A percentile compares a stretch with the other conserved stretches of the same genome.
Evolutionary conservation across 2,797 vertebrate genomes (phyloP).

Genomic region (Melanotaenia nigrans): DNA sequence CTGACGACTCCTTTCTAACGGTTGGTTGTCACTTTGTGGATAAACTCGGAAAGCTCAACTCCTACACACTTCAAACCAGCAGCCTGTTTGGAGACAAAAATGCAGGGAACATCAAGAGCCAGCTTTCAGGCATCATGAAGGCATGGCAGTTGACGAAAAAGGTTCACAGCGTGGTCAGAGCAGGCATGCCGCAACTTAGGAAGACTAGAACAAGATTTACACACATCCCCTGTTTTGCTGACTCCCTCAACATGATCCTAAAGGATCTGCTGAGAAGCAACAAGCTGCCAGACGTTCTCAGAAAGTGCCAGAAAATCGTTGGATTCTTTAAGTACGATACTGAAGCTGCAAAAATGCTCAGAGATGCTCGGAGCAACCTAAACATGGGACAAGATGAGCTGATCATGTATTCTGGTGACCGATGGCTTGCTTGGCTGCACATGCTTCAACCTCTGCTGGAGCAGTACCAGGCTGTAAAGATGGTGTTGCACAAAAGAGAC

Average conservation of each 20-base stretch:
- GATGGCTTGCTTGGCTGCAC: conserved; percentile 4
- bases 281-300: neutral
- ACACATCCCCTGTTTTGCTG: conserved; percentile 23
- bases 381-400: neutral
- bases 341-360: conserved; percentile 5
- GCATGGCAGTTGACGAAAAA: conserved; percentile 2
- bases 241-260: conserved; percentile 9
- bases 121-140: conserved; percentile 1
- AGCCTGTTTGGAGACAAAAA: neutral
- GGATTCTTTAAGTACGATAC: conserved; percentile 5
- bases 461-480: neutral
- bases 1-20: conserved; percentile 2
- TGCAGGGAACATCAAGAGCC: neutral
- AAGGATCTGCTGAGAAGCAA: neutral
- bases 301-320: conserved; percentile 13
- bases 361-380: neutral
- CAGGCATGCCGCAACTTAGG: conserved; percentile 1
- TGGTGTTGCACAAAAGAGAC: neutral
- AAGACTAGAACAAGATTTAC: neutral
- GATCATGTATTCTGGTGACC: conserved; percentile 3
- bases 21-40: conserved; percentile 17
- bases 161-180: conserved; percentile 17
- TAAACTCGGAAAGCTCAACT: neutral
- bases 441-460: neutral
- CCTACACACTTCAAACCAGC: conserved; percentile 1